Percentiles rank a stretch among this genome's conserved stretches.
phyloP scores from a whole-genome alignment of 2,888 invertebrate genomes.

The Harmothoe impar region DNA sequence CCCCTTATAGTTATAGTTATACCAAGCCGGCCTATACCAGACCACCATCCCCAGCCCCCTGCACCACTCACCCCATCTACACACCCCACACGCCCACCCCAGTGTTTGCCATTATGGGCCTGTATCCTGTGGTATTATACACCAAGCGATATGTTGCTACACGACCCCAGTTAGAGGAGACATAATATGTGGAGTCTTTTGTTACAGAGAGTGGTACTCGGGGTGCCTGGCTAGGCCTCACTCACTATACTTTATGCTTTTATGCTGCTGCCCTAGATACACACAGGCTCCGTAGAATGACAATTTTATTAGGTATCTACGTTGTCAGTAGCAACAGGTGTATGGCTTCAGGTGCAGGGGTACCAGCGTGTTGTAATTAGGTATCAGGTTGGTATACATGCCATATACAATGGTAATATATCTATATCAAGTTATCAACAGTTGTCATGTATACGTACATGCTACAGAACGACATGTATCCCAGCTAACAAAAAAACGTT shows the following conservation, averaged over 20 bases:
- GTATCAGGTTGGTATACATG: too few relatives aligned
- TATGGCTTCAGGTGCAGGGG: background rate
- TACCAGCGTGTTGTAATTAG: too few relatives aligned
- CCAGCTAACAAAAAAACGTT: too few relatives aligned
- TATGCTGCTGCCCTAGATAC: constrained; percentile 6
- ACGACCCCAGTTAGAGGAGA: background rate
- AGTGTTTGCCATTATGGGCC: background rate
- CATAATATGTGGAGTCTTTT: too few relatives aligned
- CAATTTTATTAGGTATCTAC: constrained; percentile 14
- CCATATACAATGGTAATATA: too few relatives aligned
- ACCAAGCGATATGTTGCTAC: constrained; percentile 1
- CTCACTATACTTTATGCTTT: too few relatives aligned
- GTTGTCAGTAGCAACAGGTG: constrained; percentile 41
- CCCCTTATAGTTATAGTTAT: background rate
- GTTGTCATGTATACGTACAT: too few relatives aligned
- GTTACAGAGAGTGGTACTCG: too few relatives aligned
- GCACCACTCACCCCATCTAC: background rate
- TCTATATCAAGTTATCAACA: too few relatives aligned
- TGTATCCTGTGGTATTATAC: background rate
- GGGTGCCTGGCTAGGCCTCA: too few relatives aligned
- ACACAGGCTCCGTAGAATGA: background rate
- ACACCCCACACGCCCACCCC: background rate
- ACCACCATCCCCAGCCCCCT: constrained; percentile 5
- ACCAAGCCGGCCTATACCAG: background rate
- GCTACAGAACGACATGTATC: too few relatives aligned